phyloP scores from a whole-genome alignment of 2,113 vertebrate genomes.

The Vidua chalybeata region DNA sequence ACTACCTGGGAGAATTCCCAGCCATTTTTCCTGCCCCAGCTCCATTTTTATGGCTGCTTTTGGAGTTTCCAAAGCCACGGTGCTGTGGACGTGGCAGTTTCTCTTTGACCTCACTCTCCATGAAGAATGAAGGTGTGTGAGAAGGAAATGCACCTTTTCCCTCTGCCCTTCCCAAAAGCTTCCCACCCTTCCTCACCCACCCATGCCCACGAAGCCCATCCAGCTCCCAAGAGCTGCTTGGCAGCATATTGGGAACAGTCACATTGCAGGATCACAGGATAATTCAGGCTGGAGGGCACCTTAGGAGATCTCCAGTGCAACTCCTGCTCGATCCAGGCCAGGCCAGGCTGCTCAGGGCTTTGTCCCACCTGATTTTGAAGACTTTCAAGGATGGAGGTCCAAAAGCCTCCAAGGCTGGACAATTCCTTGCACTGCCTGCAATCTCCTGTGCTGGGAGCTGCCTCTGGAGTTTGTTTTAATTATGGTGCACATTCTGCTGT shows the following conservation, averaged over 20 bases:
- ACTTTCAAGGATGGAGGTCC: background rate
- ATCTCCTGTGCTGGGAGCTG: rapidly evolving
- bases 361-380: background rate
- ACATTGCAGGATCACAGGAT: background rate
- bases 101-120: background rate
- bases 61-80: background rate
- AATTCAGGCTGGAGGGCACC: background rate
- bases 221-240: background rate
- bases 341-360: background rate
- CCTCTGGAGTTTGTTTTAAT: background rate
- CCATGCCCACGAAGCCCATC: background rate
- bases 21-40: background rate
- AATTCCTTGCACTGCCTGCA: background rate
- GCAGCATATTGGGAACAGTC: background rate
- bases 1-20: background rate
- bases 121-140: background rate
- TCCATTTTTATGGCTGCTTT: background rate
- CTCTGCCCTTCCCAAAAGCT: background rate
- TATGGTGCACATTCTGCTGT: background rate
- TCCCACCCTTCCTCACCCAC: background rate
- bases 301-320: background rate
- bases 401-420: background rate
- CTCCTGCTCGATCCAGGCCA: background rate
- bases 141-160: background rate
- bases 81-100: background rate